phyloP scores from a whole-genome alignment of 1,140 invertebrate genomes.

The Euschistus heros region DNA sequence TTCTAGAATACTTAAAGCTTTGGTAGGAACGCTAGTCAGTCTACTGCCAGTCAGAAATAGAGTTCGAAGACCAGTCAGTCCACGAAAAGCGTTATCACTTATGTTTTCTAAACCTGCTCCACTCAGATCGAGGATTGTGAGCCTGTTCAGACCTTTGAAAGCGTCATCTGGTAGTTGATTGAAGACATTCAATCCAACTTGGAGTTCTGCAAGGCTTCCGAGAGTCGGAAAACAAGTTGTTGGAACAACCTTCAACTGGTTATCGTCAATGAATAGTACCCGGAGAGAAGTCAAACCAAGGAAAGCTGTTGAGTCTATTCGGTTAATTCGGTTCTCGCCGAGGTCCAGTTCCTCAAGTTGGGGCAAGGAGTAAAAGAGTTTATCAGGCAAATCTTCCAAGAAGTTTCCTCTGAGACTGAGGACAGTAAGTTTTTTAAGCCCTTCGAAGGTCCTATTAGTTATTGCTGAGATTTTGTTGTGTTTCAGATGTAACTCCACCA shows the following conservation, averaged over 20 bases:
- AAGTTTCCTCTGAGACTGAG: constrained; percentile 73
- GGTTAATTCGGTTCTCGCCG: constrained; percentile 72
- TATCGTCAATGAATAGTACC: constrained; percentile 74
- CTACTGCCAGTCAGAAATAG: constrained; percentile 70
- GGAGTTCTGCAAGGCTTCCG: constrained; percentile 65
- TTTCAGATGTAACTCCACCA: constrained; percentile 69
- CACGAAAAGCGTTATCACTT: constrained; percentile 59
- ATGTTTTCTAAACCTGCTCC: constrained; percentile 68
- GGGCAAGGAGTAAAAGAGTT: constrained; percentile 60
- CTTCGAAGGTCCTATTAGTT: constrained; percentile 65
- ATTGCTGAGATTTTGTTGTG: constrained; percentile 74
- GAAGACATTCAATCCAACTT: constrained; percentile 73
- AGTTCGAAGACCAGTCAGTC: constrained; percentile 56
- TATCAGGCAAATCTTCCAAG: constrained; percentile 60
- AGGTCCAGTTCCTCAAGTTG: constrained; percentile 76
- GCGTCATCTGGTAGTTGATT: constrained; percentile 57
- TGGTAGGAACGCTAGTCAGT: constrained; percentile 59
- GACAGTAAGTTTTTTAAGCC: constrained; percentile 62
- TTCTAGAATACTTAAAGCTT: constrained; percentile 53
- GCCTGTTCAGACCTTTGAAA: constrained; percentile 58
- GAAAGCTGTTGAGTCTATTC: constrained; percentile 67
- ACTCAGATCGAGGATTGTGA: constrained; percentile 65
- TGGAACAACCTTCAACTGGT: constrained; percentile 64
- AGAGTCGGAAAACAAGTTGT: constrained; percentile 57
- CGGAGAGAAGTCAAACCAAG: constrained; percentile 60